Conservation (phyloP, 1,140 invertebrate genomes). For the Ganaspis sp. region DNA sequence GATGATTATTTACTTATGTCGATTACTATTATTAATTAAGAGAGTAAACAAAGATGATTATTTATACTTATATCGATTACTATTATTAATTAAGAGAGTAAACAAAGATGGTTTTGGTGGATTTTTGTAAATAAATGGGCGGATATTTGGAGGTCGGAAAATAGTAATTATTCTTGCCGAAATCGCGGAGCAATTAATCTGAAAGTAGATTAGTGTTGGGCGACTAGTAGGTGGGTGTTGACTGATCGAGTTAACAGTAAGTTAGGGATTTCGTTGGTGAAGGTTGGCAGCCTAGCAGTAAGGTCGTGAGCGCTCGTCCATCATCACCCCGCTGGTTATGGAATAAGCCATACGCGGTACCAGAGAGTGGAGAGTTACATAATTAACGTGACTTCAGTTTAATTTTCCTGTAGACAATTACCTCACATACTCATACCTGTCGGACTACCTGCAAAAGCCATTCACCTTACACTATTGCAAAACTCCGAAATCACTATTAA, state of each 20-base stretch:
- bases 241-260: slow-evolving; percentile 74
- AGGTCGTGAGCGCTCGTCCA: slow-evolving; percentile 72
- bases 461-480: slow-evolving; percentile 21
- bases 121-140: not conserved
- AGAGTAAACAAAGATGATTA: too few species aligned
- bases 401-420: slow-evolving; percentile 74
- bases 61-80: too few species aligned
- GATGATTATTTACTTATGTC: too few species aligned
- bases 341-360: slow-evolving; percentile 56
- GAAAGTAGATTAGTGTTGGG: slow-evolving; percentile 70
- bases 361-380: slow-evolving; percentile 65
- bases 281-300: slow-evolving; percentile 69
- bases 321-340: slow-evolving; percentile 68
- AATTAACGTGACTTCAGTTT: slow-evolving; percentile 76
- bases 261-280: slow-evolving; percentile 72
- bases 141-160: slow-evolving; percentile 43
- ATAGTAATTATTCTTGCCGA: slow-evolving; percentile 69
- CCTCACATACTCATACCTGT: slow-evolving; percentile 42
- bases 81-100: too few species aligned
- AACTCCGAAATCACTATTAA: slow-evolving; percentile 18
- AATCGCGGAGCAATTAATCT: slow-evolving; percentile 74
- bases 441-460: slow-evolving; percentile 29
- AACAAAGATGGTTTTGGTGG: too few species aligned
- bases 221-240: slow-evolving; percentile 66
- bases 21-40: too few species aligned